phyloP scores from a whole-genome alignment of 2,888 invertebrate genomes.

The Xylota segnis region DNA sequence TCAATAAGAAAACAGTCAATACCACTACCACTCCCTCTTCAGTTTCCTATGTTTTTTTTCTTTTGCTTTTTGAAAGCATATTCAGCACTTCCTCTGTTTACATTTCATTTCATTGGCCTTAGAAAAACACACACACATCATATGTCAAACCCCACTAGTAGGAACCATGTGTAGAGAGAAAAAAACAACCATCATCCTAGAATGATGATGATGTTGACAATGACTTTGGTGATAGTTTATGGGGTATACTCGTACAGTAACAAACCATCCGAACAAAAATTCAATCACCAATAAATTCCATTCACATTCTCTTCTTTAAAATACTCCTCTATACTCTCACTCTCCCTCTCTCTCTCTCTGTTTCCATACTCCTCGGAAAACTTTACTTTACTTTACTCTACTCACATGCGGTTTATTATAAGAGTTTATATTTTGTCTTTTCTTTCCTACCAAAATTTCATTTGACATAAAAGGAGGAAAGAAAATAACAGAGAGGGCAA shows the following conservation, averaged over 20 bases:
- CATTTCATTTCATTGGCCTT: constrained; percentile 40
- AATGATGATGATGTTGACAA: constrained; percentile 26
- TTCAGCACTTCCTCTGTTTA: constrained; percentile 9
- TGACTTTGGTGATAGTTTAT: constrained; percentile 42
- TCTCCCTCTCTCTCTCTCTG: background rate
- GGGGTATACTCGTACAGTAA: background rate
- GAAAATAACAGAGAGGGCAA: constrained; percentile 12
- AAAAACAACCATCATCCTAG: constrained; percentile 28
- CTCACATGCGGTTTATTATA: constrained; percentile 50
- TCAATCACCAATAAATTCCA: constrained; percentile 71
- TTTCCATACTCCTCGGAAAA: constrained; percentile 6
- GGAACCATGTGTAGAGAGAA: background rate
- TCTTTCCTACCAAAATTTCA: constrained; percentile 39
- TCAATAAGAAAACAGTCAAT: constrained; percentile 1
- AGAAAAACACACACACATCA: constrained; percentile 13
- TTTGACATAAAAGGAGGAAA: constrained; percentile 27
- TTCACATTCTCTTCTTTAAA: constrained; percentile 55
- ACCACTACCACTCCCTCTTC: background rate
- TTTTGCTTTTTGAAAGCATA: background rate
- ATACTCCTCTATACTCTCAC: too few relatives aligned
- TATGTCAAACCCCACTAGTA: constrained; percentile 23
- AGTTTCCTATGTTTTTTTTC: too few relatives aligned
- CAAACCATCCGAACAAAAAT: constrained; percentile 39
- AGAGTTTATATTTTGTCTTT: constrained; percentile 33
- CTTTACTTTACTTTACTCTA: constrained; percentile 10